Evolutionary conservation across 1,140 invertebrate genomes (phyloP).

Genomic region (Bombus sibiricus): DNA sequence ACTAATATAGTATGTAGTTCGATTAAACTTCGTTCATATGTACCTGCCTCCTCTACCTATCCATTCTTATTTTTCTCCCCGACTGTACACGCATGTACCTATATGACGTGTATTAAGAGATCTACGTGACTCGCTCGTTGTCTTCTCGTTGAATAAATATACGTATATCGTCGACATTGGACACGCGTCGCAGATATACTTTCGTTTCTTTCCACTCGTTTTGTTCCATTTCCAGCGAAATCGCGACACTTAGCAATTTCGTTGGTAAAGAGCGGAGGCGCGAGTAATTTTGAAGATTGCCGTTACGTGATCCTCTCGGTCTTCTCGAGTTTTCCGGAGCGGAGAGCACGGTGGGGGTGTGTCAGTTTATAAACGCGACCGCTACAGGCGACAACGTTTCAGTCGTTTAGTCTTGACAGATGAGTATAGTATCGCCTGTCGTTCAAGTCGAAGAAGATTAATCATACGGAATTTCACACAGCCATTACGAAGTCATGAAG

Average conservation of each 20-base stretch:
- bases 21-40: too few species aligned
- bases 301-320: constrained; percentile 28
- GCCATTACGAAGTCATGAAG: constrained; percentile 28
- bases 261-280: constrained; percentile 19
- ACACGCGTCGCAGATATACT: neutral
- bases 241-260: constrained; percentile 26
- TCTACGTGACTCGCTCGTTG: neutral
- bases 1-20: too few species aligned
- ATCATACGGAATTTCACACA: neutral
- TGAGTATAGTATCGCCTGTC: neutral
- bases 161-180: neutral
- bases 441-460: neutral
- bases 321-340: constrained; percentile 16
- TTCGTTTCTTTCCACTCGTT: constrained; percentile 14
- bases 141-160: neutral
- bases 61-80: neutral
- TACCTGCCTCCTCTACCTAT: too few species aligned
- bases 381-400: constrained; percentile 63
- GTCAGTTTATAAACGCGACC: constrained; percentile 73
- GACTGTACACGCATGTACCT: neutral
- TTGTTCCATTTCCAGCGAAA: constrained; percentile 26
- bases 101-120: neutral
- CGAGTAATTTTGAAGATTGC: constrained; percentile 45
- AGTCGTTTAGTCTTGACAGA: constrained; percentile 60
- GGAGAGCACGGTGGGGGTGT: constrained; percentile 64